phyloP scores from a whole-genome alignment of 2,797 vertebrate genomes.

The Oreortyx pictus region DNA sequence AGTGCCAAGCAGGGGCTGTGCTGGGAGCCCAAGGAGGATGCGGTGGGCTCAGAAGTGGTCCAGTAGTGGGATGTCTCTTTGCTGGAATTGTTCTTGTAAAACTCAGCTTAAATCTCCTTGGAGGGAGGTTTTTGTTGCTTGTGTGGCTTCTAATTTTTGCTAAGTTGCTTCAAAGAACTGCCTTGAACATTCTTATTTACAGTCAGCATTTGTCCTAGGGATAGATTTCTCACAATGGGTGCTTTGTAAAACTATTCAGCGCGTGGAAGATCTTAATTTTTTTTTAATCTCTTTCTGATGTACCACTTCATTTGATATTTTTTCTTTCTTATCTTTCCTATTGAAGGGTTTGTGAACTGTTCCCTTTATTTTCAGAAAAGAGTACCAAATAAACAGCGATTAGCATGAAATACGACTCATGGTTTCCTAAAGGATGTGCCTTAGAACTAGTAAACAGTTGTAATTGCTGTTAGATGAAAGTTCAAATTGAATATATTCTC shows the following conservation, averaged over 20 bases:
- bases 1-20: neutral
- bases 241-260: conserved; percentile 63
- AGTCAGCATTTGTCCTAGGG: conserved; percentile 29
- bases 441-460: conserved; percentile 75
- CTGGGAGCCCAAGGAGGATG: neutral
- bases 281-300: conserved; percentile 67
- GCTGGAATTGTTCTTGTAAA: neutral
- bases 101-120: neutral
- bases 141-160: conserved; percentile 15
- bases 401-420: conserved; percentile 74
- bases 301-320: conserved; percentile 47
- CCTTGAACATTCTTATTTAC: conserved; percentile 40
- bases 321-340: conserved; percentile 35
- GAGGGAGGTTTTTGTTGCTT: neutral
- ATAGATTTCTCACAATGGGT: conserved; percentile 49
- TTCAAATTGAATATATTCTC: conserved; percentile 74
- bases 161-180: conserved; percentile 32
- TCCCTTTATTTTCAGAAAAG: conserved; percentile 73
- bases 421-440: conserved; percentile 69
- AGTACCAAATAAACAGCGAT: conserved; percentile 67
- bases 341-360: conserved; percentile 66
- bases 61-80: neutral
- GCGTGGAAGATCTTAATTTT: conserved; percentile 45
- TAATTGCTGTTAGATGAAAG: conserved; percentile 81
- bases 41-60: neutral